Conservation (phyloP, 2,797 vertebrate genomes). For the Cyprinodon diabolis region DNA sequence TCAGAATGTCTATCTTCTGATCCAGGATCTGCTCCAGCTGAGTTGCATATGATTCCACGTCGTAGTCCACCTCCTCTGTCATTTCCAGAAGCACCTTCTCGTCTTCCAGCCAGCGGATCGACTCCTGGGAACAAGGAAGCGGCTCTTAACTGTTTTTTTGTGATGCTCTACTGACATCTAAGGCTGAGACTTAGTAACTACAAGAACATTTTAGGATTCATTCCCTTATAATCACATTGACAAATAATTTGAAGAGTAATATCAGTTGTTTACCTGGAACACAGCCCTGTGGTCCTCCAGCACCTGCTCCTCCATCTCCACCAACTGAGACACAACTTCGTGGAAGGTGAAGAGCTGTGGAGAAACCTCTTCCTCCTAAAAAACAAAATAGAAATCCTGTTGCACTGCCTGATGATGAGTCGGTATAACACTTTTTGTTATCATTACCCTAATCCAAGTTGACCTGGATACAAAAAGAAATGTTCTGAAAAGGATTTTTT, state of each 20-base stretch:
- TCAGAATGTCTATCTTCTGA: constrained; percentile 93
- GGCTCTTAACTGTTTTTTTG: not conserved
- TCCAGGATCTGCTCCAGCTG: constrained; percentile 96
- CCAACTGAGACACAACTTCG: constrained; percentile 96
- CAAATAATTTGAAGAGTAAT: not conserved
- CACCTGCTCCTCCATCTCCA: constrained; percentile 98
- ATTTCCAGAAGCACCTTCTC: constrained; percentile 96
- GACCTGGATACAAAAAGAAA: not conserved
- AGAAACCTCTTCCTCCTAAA: constrained; percentile 95
- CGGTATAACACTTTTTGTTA: not conserved
- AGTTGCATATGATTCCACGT: constrained; percentile 91
- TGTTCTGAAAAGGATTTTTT: not conserved
- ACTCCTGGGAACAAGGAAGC: constrained; percentile 82
- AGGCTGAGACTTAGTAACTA: not conserved
- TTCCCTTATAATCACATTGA: not conserved
- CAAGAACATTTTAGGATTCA: not conserved
- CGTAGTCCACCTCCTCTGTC: constrained; percentile 98
- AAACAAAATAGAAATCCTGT: constrained; percentile 16
- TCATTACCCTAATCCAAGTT: not conserved
- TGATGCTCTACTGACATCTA: not conserved
- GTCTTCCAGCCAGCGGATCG: constrained; percentile 95
- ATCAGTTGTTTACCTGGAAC: constrained; percentile 86
- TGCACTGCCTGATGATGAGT: not conserved
- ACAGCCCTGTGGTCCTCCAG: constrained; percentile 95
- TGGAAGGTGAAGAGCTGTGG: constrained; percentile 97